Conservation (phyloP, 2,797 vertebrate genomes). For the Tragelaphus eurycerus region DNA sequence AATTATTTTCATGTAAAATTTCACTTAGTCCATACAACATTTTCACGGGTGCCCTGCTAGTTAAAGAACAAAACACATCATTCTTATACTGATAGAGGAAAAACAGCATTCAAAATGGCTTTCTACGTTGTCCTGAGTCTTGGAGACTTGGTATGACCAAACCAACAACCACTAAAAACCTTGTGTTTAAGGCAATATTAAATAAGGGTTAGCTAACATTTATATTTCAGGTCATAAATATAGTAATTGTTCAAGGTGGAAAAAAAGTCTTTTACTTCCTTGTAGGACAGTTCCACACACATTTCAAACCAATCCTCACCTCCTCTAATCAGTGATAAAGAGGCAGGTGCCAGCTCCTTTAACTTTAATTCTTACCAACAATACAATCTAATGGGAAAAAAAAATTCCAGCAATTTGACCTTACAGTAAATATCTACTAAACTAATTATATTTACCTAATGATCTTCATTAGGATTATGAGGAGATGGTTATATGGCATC, state of each 20-base stretch:
- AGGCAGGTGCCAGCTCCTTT: neutral
- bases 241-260: neutral
- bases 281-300: neutral
- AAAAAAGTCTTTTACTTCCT: neutral
- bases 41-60: conserved; percentile 6
- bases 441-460: neutral
- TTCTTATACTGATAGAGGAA: neutral
- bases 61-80: neutral
- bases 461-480: neutral
- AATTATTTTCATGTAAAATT: neutral
- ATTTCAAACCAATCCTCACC: neutral
- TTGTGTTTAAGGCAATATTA: neutral
- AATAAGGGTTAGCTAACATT: neutral
- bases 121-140: neutral
- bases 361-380: neutral
- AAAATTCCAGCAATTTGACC: neutral
- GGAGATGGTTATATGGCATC: neutral
- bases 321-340: neutral
- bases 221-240: neutral
- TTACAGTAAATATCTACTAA: neutral
- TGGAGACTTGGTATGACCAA: neutral
- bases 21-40: neutral
- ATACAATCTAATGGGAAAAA: neutral
- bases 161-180: neutral
- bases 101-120: neutral